These are phyloP conservation scores for Pyrocoelia pectoralis DNA, from an alignment of 2,888 invertebrate genomes.

Conservation along the genomic window DNA sequence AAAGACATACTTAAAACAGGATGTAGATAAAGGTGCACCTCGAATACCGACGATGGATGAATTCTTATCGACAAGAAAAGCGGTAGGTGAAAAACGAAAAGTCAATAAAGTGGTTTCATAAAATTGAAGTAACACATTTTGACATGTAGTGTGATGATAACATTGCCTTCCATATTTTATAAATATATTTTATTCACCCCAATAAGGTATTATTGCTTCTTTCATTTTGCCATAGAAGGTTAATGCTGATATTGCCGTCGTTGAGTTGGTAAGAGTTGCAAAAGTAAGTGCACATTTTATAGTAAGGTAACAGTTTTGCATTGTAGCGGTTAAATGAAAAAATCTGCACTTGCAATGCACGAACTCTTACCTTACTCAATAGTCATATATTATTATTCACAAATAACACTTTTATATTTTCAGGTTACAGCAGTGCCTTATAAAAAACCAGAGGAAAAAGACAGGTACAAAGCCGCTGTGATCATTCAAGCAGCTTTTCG, in stretches of 20 bases:
- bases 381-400: too few relatives aligned
- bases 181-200: not conserved
- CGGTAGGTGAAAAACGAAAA: slow-evolving; percentile 50
- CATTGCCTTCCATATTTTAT: not conserved
- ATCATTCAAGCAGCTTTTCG: slow-evolving; percentile 55
- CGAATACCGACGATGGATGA: slow-evolving; percentile 65
- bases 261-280: slow-evolving; percentile 46
- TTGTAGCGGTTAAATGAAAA: slow-evolving; percentile 40
- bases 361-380: slow-evolving; percentile 57
- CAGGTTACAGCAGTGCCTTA: not conserved
- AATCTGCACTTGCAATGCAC: slow-evolving; percentile 58
- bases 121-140: not conserved
- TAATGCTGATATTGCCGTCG: too few relatives aligned
- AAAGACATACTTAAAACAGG: slow-evolving; percentile 57
- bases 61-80: slow-evolving; percentile 60
- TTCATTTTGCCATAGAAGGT: not conserved
- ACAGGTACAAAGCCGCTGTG: slow-evolving; percentile 50
- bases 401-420: not conserved
- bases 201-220: not conserved
- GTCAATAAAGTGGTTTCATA: slow-evolving; percentile 4
- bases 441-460: slow-evolving; percentile 20
- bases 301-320: slow-evolving; percentile 46
- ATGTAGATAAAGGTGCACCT: slow-evolving; percentile 56
- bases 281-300: slow-evolving; percentile 51
- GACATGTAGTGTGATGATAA: not conserved